Evolutionary conservation across 2,113 vertebrate species (phyloP).

Genomic region (Hepsetus odoe): DNA sequence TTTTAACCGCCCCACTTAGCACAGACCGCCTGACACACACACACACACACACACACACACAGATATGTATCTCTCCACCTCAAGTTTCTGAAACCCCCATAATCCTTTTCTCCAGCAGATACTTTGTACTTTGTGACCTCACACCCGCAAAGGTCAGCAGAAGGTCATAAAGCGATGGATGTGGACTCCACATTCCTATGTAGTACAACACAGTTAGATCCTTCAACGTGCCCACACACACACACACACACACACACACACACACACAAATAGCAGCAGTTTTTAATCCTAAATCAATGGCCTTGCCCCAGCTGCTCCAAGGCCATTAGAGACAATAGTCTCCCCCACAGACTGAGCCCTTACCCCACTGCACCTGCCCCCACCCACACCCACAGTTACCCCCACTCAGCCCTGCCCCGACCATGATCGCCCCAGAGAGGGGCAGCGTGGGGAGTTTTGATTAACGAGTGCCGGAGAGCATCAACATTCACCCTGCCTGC

Average conservation of each 20-base stretch:
- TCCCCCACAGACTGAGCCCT: neutral
- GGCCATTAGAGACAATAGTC: slow-evolving; percentile 21
- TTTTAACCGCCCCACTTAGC: slow-evolving; percentile 48
- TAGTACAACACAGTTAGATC: slow-evolving; percentile 33
- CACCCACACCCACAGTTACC: neutral
- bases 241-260: slow-evolving; percentile 27
- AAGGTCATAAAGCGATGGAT: neutral
- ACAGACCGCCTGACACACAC: slow-evolving; percentile 11
- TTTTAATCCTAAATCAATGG: slow-evolving; percentile 49
- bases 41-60: slow-evolving; percentile 36
- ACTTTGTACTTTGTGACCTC: neutral
- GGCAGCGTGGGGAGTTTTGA: neutral
- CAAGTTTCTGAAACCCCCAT: neutral
- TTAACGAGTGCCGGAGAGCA: neutral
- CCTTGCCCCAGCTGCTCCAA: slow-evolving; percentile 7
- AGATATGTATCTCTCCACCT: neutral
- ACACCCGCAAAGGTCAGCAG: neutral
- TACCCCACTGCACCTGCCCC: neutral
- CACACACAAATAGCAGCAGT: slow-evolving; percentile 17
- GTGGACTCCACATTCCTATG: neutral
- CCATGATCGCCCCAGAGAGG: neutral
- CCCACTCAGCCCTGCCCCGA: neutral
- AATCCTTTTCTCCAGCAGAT: neutral
- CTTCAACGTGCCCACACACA: slow-evolving; percentile 15
- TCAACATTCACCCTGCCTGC: too few relatives aligned